Conservation (phyloP, 2,113 vertebrate species). For the Pluvialis apricaria region DNA sequence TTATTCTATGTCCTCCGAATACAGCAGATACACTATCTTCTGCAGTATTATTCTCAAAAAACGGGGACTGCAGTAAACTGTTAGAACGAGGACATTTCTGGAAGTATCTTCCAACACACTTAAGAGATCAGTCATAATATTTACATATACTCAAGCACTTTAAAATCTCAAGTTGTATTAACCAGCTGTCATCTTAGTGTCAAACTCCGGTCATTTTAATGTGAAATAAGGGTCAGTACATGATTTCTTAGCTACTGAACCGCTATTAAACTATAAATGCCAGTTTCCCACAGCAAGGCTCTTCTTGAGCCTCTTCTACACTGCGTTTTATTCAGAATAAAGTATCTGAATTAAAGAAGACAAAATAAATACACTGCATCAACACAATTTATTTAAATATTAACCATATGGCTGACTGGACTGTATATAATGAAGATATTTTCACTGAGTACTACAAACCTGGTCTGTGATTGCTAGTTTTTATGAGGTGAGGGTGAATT, state of each 20-base stretch:
- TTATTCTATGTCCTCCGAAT: conserved; percentile 48
- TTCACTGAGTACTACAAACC: neutral
- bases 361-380: neutral
- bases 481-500: neutral
- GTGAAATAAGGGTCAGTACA: conserved; percentile 78
- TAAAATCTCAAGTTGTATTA: conserved; percentile 76
- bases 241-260: conserved; percentile 42
- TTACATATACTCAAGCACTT: conserved; percentile 77
- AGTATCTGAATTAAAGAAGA: neutral
- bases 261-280: neutral
- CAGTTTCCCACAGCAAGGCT: conserved; percentile 29
- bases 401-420: neutral
- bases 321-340: neutral
- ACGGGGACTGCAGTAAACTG: conserved; percentile 27
- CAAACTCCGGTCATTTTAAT: conserved; percentile 78
- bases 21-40: conserved; percentile 49
- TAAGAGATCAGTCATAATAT: conserved; percentile 79
- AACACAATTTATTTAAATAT: neutral
- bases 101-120: conserved; percentile 66
- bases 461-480: neutral
- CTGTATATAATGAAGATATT: neutral
- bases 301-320: neutral
- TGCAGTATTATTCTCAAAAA: conserved; percentile 31
- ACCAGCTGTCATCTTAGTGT: conserved; percentile 79
- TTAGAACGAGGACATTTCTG: conserved; percentile 60